Conservation (phyloP, 2,888 invertebrate species). For the Drosophila anceps region DNA sequence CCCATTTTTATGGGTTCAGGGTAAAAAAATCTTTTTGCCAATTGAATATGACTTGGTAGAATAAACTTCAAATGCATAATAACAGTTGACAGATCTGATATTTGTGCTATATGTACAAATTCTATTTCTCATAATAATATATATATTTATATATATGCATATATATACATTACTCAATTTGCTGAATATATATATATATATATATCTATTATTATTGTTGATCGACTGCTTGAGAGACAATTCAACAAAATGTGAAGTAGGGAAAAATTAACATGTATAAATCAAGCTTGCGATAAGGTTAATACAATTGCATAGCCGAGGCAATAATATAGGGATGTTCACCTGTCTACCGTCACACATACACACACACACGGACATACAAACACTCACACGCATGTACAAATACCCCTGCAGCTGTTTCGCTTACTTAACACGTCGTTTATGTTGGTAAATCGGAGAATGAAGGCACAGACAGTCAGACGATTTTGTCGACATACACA, state of each 20-base stretch:
- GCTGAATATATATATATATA: not conserved
- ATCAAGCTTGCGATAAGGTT: slow-evolving; percentile 72
- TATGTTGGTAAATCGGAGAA: slow-evolving; percentile 50
- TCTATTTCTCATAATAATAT: not conserved
- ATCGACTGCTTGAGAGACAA: slow-evolving; percentile 45
- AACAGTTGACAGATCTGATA: not conserved
- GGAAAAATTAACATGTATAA: slow-evolving; percentile 63
- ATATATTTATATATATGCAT: not conserved
- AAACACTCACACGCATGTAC: not conserved
- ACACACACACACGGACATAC: not conserved
- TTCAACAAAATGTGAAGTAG: slow-evolving; percentile 15
- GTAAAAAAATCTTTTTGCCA: too few species aligned
- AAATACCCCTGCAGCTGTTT: slow-evolving; percentile 10
- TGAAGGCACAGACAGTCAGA: slow-evolving; percentile 53
- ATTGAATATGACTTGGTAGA: not conserved
- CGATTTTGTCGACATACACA: slow-evolving; percentile 60
- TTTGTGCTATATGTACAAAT: not conserved
- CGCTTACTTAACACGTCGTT: slow-evolving; percentile 69
- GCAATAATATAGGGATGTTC: slow-evolving; percentile 31
- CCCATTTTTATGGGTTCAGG: too few species aligned
- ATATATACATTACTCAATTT: slow-evolving; percentile 53
- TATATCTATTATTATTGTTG: slow-evolving; percentile 27
- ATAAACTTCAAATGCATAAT: not conserved
- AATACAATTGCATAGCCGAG: slow-evolving; percentile 61
- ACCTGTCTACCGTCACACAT: slow-evolving; percentile 4